These are phyloP conservation scores for Calosoma granatense DNA, from an alignment of 1,140 invertebrate species.

Conservation along the genomic window DNA sequence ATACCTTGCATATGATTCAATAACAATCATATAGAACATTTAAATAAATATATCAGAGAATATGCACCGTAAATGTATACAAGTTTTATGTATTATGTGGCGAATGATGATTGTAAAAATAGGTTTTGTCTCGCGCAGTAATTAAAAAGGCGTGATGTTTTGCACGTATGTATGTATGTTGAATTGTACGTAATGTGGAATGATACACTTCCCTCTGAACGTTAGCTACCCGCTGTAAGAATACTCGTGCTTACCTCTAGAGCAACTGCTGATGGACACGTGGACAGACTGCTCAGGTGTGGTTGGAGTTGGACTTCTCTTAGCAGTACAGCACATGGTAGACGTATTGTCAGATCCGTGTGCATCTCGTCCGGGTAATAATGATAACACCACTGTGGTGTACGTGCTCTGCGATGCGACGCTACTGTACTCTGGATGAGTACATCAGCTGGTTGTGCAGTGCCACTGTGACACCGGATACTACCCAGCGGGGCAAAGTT, in stretches of 20 bases:
- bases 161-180: not conserved
- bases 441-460: slow-evolving; percentile 77
- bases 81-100: too few species aligned
- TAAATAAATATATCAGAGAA: too few species aligned
- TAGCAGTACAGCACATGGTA: slow-evolving; percentile 83
- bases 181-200: too few species aligned
- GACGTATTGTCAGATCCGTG: slow-evolving; percentile 73
- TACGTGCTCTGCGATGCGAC: slow-evolving; percentile 69
- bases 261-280: slow-evolving; percentile 82
- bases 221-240: not conserved
- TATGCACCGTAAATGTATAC: too few species aligned
- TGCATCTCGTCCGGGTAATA: slow-evolving; percentile 85
- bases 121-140: too few species aligned
- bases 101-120: too few species aligned
- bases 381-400: slow-evolving; percentile 85
- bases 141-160: not conserved
- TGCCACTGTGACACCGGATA: slow-evolving; percentile 49
- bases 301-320: slow-evolving; percentile 83
- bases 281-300: slow-evolving; percentile 71
- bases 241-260: slow-evolving; percentile 48
- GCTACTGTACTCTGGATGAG: slow-evolving; percentile 56
- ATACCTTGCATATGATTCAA: not conserved
- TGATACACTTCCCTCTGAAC: too few species aligned
- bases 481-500: slow-evolving; percentile 81
- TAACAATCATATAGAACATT: too few species aligned